Evolutionary conservation across 2,888 invertebrate genomes (phyloP).

Genomic region (Itoplectis maculator): DNA sequence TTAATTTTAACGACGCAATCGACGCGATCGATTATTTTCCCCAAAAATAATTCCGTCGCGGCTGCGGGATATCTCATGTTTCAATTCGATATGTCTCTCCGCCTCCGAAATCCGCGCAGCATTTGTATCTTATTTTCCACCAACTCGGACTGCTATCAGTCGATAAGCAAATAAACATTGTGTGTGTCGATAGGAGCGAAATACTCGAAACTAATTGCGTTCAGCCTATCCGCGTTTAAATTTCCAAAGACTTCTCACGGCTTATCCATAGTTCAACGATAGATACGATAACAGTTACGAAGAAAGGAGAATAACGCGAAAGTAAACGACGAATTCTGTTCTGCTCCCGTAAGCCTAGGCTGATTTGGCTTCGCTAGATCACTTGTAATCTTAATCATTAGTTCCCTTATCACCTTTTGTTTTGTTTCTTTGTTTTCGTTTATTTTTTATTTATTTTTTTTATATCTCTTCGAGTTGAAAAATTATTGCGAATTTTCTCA

Average conservation of each 20-base stretch:
- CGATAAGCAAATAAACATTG: background rate
- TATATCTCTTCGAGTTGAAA: conserved; percentile 19
- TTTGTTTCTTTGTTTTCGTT: background rate
- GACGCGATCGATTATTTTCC: background rate
- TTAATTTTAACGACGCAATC: background rate
- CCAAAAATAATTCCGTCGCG: background rate
- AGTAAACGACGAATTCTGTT: conserved; percentile 11
- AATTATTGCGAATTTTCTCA: conserved; percentile 28
- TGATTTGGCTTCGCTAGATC: background rate
- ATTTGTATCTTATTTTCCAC: background rate
- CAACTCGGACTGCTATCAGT: conserved; percentile 1
- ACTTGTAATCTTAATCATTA: conserved; percentile 20
- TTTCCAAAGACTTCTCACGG: background rate
- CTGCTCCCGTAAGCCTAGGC: conserved; percentile 10
- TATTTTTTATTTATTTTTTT: no score
- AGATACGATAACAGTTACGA: background rate
- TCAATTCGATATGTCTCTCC: conserved; percentile 53
- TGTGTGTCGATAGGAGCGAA: background rate
- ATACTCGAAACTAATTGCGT: background rate
- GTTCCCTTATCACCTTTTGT: conserved; percentile 7
- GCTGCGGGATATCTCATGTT: conserved; percentile 37
- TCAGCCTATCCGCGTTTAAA: conserved; percentile 4
- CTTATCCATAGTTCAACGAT: conserved; percentile 5
- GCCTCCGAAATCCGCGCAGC: conserved; percentile 42
- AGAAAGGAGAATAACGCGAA: background rate